These are phyloP conservation scores for Dromiciops gliroides DNA, from an alignment of 2,113 vertebrate species.

Conservation along the genomic window DNA sequence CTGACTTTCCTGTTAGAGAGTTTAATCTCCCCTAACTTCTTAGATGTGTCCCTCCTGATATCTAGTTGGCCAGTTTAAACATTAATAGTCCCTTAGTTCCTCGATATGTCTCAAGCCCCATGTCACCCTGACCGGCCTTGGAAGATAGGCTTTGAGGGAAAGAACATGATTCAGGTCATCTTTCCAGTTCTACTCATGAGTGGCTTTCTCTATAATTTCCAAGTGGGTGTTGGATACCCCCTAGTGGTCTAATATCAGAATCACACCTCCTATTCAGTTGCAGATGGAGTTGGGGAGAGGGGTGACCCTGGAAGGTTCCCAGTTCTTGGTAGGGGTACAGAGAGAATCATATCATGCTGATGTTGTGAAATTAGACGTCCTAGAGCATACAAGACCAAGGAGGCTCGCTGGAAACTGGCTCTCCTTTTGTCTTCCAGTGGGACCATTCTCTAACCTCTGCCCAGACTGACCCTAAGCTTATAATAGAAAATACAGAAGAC, in stretches of 20 bases:
- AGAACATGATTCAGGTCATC: neutral
- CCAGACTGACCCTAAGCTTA: neutral
- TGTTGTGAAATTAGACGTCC: neutral
- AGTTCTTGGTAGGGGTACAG: neutral
- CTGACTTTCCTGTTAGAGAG: too few species aligned
- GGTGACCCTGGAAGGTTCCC: neutral
- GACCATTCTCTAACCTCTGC: neutral
- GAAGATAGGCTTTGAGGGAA: neutral
- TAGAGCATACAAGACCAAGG: neutral
- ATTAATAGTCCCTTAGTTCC: too few species aligned
- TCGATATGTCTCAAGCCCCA: too few species aligned
- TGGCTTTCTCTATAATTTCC: neutral
- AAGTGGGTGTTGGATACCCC: constrained; percentile 49
- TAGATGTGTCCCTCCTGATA: too few species aligned
- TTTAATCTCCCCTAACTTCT: too few species aligned
- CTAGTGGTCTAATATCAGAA: neutral
- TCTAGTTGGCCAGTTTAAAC: too few species aligned
- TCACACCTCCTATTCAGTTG: neutral
- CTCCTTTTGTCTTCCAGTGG: neutral
- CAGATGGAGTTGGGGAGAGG: neutral
- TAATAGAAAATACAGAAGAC: neutral
- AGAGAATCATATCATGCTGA: neutral
- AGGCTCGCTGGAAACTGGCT: neutral
- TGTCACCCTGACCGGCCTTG: neutral
- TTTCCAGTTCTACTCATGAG: neutral